Evolutionary conservation across 2,797 vertebrate genomes (phyloP), one percentile per base, ranked within the genome.

Genomic region (Lindbergichthys nudifrons): DNA sequence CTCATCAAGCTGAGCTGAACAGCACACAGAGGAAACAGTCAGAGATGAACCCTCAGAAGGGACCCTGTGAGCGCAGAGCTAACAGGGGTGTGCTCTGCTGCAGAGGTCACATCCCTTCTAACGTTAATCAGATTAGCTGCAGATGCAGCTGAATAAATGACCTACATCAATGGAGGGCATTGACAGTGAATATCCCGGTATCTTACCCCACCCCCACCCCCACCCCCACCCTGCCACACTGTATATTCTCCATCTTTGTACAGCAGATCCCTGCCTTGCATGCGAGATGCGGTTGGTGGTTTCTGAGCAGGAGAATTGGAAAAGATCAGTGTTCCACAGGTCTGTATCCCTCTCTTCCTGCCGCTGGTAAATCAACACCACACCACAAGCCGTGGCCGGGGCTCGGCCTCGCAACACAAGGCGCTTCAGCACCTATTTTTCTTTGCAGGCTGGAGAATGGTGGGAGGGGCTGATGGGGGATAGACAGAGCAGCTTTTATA

Each of bases 111-210:
- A 84, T 83, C 80, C 83, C 87, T 80, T 81, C 84, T 72, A 87
- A 87, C 64, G 54, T 84, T 92, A 92, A 93, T 94, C 90, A 93
- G 91, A 92, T 92, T 91, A 91, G 80, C 92, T 85, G 72, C 87
- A 93, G 81, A 91, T 90, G 90, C 86, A 83, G 84, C 85, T 92
- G 91, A 94, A 93, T 90, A 91, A 93, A 92, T 92, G 92, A 95
- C 93, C 93, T 94, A 94, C 92, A 94, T 95, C 88, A 91, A 87
- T 90, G 87, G 82, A 92, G 85, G 88, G 90, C 92, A 93, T 80
- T 93, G 89, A 93, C 91, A 91, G 87, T 80, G 86, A 82, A 87
- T 91, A 87, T 92, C 80, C 83, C 70, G 82, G 83, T 80, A 77
- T 73, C 76, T 73, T 77, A 26, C 26, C 26, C 26, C 26, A 26